Evolutionary conservation across 2,113 vertebrate genomes (phyloP).

Genomic region (Turdus rufiventris): DNA sequence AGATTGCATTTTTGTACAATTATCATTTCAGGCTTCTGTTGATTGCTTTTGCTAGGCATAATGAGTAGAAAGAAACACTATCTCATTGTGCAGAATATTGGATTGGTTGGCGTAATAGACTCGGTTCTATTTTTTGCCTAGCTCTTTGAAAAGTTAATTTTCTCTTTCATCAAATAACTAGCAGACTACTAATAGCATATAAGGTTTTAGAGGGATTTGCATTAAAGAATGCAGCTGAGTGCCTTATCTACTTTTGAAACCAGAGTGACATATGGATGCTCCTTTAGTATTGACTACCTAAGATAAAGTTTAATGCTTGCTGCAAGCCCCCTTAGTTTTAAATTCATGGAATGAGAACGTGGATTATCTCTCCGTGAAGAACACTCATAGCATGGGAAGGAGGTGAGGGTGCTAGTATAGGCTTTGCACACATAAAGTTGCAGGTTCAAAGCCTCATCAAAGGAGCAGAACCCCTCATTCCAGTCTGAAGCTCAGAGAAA

Average conservation of each 20-base stretch:
- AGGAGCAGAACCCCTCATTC: background rate
- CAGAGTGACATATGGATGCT: constrained; percentile 53
- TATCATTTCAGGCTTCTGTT: constrained; percentile 66
- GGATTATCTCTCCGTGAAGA: constrained; percentile 18
- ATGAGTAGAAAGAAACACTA: constrained; percentile 66
- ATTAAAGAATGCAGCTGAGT: constrained; percentile 64
- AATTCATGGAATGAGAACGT: constrained; percentile 44
- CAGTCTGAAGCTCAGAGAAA: constrained; percentile 9
- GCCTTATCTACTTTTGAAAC: constrained; percentile 63
- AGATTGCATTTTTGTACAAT: constrained; percentile 64
- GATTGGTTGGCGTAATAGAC: constrained; percentile 63
- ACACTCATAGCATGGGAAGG: background rate
- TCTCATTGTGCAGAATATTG: constrained; percentile 66
- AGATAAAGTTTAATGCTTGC: constrained; percentile 49
- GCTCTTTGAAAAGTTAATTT: constrained; percentile 69
- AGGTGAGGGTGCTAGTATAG: background rate
- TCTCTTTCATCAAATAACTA: constrained; percentile 69
- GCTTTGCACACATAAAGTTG: constrained; percentile 3
- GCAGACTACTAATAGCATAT: constrained; percentile 62
- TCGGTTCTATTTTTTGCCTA: constrained; percentile 59
- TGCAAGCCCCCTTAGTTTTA: constrained; percentile 39
- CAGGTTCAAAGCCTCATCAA: constrained; percentile 27
- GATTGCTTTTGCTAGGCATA: constrained; percentile 59
- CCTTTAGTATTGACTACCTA: constrained; percentile 56
- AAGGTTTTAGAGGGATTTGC: constrained; percentile 66